Evolutionary conservation across 2,797 vertebrate species (phyloP).

Genomic region (Labroides dimidiatus): DNA sequence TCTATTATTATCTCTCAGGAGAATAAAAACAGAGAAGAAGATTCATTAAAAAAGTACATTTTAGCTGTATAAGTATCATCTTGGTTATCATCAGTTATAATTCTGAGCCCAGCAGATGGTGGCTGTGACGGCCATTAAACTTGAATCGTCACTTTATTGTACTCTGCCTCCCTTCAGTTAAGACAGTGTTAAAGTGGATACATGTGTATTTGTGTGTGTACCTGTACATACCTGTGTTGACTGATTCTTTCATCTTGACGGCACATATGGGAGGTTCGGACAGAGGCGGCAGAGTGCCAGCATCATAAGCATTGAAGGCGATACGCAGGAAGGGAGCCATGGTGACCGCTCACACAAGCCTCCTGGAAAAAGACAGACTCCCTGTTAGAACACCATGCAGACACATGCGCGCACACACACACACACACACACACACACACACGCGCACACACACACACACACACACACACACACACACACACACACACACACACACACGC

Average conservation of each 20-base stretch:
- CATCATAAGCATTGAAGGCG: conserved; percentile 89
- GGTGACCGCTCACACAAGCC: conserved; percentile 67
- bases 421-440: not conserved
- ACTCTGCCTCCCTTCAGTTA: not conserved
- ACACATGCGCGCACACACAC: not conserved
- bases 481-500: not conserved
- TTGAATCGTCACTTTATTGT: not conserved
- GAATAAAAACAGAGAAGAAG: not conserved
- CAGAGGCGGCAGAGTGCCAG: conserved; percentile 82
- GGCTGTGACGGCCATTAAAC: conserved; percentile 3
- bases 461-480: not conserved
- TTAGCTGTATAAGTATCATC: not conserved
- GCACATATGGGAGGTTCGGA: conserved; percentile 90
- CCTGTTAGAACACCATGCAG: conserved; percentile 19
- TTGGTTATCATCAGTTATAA: not conserved
- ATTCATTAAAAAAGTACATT: not conserved
- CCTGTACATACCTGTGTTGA: conserved; percentile 90
- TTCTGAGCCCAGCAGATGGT: conserved; percentile 26
- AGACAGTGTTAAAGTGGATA: not conserved
- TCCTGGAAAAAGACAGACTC: conserved; percentile 50
- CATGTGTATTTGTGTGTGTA: not conserved
- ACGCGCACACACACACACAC: not conserved
- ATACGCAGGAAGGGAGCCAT: conserved; percentile 98
- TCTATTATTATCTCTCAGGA: not conserved
- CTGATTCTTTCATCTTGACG: conserved; percentile 95